A percentile compares a stretch with the other conserved stretches of the same genome.
Conservation (phyloP, 2,888 invertebrate species). For the Acleris cristana region DNA sequence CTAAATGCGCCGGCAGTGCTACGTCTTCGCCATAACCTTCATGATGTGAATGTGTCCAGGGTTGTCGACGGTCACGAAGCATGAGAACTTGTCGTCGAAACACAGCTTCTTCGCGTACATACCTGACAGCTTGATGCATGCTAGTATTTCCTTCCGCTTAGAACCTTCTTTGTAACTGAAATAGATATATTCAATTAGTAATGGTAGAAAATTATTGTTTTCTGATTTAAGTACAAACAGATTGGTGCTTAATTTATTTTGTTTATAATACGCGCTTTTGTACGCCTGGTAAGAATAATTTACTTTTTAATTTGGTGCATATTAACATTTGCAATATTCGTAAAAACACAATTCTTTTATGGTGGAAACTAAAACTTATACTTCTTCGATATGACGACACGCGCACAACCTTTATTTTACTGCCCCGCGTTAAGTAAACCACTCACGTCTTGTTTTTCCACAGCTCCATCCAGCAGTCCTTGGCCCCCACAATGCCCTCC, state of each 20-base stretch:
- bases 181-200: neutral
- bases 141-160: slow-evolving; percentile 70
- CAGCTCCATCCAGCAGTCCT: slow-evolving; percentile 69
- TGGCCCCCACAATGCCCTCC: slow-evolving; percentile 49
- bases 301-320: too few relatives aligned
- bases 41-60: slow-evolving; percentile 85
- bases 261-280: too few relatives aligned
- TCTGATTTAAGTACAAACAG: too few relatives aligned
- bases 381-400: too few relatives aligned
- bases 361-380: too few relatives aligned
- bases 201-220: neutral
- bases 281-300: too few relatives aligned
- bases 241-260: too few relatives aligned
- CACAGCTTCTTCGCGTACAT: slow-evolving; percentile 70
- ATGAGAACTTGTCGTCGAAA: slow-evolving; percentile 78
- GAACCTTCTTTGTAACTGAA: slow-evolving; percentile 72
- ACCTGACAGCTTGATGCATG: slow-evolving; percentile 77
- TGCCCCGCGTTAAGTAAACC: too few relatives aligned
- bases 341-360: too few relatives aligned
- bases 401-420: too few relatives aligned
- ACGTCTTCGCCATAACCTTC: slow-evolving; percentile 70
- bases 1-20: slow-evolving; percentile 44
- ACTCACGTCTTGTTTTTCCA: slow-evolving; percentile 77
- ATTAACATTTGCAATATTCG: too few relatives aligned
- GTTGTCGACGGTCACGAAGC: slow-evolving; percentile 85